Base-by-base conservation (phyloP, 2,888 invertebrate genomes). In the Atethmia centrago region DNA sequence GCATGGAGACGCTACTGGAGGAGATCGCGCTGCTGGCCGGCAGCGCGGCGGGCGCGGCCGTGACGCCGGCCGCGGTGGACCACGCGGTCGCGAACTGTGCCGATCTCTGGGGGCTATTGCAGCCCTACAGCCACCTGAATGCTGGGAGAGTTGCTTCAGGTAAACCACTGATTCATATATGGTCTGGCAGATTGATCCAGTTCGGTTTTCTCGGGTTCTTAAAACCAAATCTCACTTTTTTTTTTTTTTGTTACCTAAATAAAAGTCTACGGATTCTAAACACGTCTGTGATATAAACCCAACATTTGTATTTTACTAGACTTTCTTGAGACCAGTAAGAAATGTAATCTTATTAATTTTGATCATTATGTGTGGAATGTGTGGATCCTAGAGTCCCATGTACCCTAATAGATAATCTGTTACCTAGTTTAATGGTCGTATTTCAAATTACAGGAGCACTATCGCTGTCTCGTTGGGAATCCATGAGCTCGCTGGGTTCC, bases 101-200 rank as follows among this genome's bases (percentile, higher is more conserved):
- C 0, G 99, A 99, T 89, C 96, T 99, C 71, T 99, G 99, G 99
- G 99, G 99, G 0, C 95, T 99, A 62, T 93, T 99, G 75, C 99
- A 99, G 91, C 99, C 99, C 0, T 99, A 98, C 90, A 98, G 98
- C 62, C 99, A 99, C 93, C 95, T 99, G 19, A 99, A 99, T 92
- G 98, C 98, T 4, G 99, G 99, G 0, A 96, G 99, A 83, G 97
- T 98, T 45, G 98, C 99, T 31, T 98, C 98, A 82, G 99, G 98
- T 64, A 64, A 47, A 1, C 28, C 25, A 42, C 40, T 19, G 19
- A 42, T 10, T 40, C 16, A 19, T 61, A 9, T 59, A n/a, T 59
- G 40, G 5, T 16, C 1, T 8, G 36, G 21, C 8, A 21, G 8
- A 21, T 58, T 58, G 8, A 58, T 21, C 14, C 10, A 25, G 16